Percentiles rank a stretch among this genome's conserved stretches.
These are phyloP conservation scores for Apotomis betuletana DNA, from an alignment of 2,888 invertebrate species.

Conservation along the genomic window DNA sequence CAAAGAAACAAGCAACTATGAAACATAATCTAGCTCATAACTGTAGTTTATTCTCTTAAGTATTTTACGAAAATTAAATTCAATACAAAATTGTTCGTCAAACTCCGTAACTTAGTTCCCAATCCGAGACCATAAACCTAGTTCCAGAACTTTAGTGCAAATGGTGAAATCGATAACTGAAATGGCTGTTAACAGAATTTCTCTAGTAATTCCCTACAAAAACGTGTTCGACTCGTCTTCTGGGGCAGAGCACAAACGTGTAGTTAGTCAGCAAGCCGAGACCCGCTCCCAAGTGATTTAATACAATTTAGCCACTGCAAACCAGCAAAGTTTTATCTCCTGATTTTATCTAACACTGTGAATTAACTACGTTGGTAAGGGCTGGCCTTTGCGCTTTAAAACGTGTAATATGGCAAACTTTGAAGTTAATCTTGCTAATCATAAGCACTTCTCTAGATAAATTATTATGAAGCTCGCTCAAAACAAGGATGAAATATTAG, in stretches of 20 bases:
- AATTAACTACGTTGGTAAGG: constrained; percentile 30
- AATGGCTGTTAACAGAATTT: constrained; percentile 19
- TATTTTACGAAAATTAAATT: not conserved
- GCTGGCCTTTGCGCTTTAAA: constrained; percentile 19
- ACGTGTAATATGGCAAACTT: not conserved
- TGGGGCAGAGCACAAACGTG: constrained; percentile 26
- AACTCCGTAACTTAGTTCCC: not conserved
- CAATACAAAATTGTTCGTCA: not conserved
- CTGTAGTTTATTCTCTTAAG: not conserved
- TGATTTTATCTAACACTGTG: constrained; percentile 35
- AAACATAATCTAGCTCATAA: not conserved
- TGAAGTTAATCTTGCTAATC: not conserved
- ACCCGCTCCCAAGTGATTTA: constrained; percentile 37
- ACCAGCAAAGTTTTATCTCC: constrained; percentile 30
- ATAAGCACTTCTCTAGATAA: not conserved
- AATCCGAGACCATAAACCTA: not conserved
- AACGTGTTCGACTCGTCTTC: constrained; percentile 13
- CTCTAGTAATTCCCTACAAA: not conserved
- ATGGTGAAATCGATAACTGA: constrained; percentile 10
- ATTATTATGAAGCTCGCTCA: too few relatives aligned
- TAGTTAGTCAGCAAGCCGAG: constrained; percentile 28
- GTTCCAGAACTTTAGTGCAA: constrained; percentile 2
- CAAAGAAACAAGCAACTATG: not conserved
- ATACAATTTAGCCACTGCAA: constrained; percentile 35
- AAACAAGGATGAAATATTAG: too few relatives aligned